Evolutionary conservation across 2,888 invertebrate species (phyloP), one percentile per base, ranked within the genome.

Genomic region (Sabellastarte sp.): DNA sequence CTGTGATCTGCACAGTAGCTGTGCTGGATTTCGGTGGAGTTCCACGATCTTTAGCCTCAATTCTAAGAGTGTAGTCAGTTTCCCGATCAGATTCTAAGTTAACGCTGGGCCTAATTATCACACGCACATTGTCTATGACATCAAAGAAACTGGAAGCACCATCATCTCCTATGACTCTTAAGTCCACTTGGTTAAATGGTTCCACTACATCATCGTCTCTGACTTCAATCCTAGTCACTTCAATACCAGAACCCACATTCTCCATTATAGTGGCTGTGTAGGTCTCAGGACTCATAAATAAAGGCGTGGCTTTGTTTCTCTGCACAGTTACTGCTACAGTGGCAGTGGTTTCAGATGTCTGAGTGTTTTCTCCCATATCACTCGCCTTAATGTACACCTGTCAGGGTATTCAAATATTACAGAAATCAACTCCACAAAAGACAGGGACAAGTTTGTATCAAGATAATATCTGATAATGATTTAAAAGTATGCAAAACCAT

Each of bases 301-400:
- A 41, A 2, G 81, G 81, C 1, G 73, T 70, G 65, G 56, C 77
- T 77, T 33, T 77, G 65, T 57, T 73, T 69, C 3, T 76, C 72
- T 1, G 52, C 65, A 67, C 67, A 50, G 52, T 53, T 24, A 80
- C 76, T 24, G 70, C 71, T 3, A 80, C 74, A 10, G 69, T 71
- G 31, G 77, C 88, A 0, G 86, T 86, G 0, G 90, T 88, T 77
- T 91, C 89, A 79, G 93, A 93, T 51, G 88, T 88, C 79, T 91
- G 91, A 0, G 93, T 89, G 0, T 95, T 95, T 4, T 92, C 91
- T 0, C 95, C 96, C 70, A 89, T 89, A 85, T 96, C 96, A 0
- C 88, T 87, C 0, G 93, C 95, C 73, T 88, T 87, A 1, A 93
- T 87, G 75, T 87, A 87, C n/a, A 95, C 74, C 67, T 75, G 41